phyloP scores from a whole-genome alignment of 37 sponge, comb jelly and placozoan species.

The Cladorhizidae sp. region DNA sequence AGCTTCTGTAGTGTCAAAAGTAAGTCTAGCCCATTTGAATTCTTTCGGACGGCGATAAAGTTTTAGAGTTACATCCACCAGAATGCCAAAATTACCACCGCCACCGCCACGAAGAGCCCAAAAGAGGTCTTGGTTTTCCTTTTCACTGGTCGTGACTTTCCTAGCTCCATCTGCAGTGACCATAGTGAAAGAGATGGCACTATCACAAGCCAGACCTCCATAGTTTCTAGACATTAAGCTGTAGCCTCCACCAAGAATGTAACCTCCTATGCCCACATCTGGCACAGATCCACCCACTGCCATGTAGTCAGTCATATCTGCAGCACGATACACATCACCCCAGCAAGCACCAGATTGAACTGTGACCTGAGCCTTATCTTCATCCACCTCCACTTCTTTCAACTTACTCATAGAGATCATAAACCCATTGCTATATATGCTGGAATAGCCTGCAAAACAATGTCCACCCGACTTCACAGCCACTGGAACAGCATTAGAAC shows the following conservation, averaged over 20 bases:
- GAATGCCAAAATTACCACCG: constrained; percentile 65
- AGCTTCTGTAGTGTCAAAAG: constrained; percentile 13
- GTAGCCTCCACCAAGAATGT: constrained; percentile 40
- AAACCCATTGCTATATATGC: constrained; percentile 34
- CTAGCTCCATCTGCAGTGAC: constrained; percentile 50
- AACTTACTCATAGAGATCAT: constrained; percentile 14
- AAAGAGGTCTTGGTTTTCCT: constrained; percentile 54
- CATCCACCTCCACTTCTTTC: not conserved
- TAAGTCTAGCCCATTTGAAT: constrained; percentile 18
- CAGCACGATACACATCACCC: constrained; percentile 19
- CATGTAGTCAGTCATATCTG: constrained; percentile 3
- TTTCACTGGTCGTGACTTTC: constrained; percentile 27
- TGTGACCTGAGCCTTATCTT: not conserved
- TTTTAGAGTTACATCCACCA: constrained; percentile 8
- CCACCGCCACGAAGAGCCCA: constrained; percentile 69
- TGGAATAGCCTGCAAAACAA: constrained; percentile 33
- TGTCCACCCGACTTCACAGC: constrained; percentile 36
- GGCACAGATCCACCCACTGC: constrained; percentile 35
- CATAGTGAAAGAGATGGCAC: constrained; percentile 26
- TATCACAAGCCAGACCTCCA: constrained; percentile 57
- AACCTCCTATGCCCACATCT: constrained; percentile 38
- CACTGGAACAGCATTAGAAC: not conserved
- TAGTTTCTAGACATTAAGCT: constrained; percentile 22
- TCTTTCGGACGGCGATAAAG: not conserved
- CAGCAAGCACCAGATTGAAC: constrained; percentile 35